phyloP scores from a whole-genome alignment of 2,888 invertebrate genomes.

The Cheilosia urbana region DNA sequence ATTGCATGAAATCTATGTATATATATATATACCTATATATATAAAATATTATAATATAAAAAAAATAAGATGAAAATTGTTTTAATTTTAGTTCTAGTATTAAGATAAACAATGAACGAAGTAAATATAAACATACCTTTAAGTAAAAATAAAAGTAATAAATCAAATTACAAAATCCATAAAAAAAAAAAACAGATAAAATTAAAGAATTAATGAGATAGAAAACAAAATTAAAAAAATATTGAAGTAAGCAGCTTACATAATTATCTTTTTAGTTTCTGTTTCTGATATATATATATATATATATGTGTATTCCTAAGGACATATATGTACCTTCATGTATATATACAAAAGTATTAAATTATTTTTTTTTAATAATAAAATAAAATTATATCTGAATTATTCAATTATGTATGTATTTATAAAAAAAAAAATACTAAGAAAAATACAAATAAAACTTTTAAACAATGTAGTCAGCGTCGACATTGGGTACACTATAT shows the following conservation, averaged over 20 bases:
- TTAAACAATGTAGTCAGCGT: constrained; percentile 69
- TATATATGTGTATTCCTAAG: constrained; percentile 58
- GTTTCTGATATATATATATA: constrained; percentile 59
- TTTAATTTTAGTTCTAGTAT: constrained; percentile 36
- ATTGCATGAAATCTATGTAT: neutral
- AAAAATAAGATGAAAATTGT: constrained; percentile 46
- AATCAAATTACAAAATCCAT: too few species aligned
- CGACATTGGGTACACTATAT: constrained; percentile 70
- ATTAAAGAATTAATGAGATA: constrained; percentile 43
- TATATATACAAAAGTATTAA: constrained; percentile 75
- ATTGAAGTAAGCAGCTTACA: constrained; percentile 49
- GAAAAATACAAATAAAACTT: constrained; percentile 50
- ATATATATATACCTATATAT: constrained; percentile 10
- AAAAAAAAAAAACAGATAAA: constrained; percentile 15
- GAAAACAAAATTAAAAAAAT: constrained; percentile 36
- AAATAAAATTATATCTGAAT: constrained; percentile 79
- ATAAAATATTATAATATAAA: constrained; percentile 13
- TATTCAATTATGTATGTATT: constrained; percentile 76
- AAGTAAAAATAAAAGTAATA: constrained; percentile 31
- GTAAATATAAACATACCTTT: constrained; percentile 60
- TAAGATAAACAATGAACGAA: constrained; percentile 54
- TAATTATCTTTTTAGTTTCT: constrained; percentile 33
- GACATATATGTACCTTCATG: constrained; percentile 58
- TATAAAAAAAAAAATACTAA: constrained; percentile 62
- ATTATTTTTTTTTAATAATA: constrained; percentile 77